These are phyloP conservation scores for Illadopsis cleaveri DNA, from an alignment of 2,113 vertebrate species.

Conservation along the genomic window DNA sequence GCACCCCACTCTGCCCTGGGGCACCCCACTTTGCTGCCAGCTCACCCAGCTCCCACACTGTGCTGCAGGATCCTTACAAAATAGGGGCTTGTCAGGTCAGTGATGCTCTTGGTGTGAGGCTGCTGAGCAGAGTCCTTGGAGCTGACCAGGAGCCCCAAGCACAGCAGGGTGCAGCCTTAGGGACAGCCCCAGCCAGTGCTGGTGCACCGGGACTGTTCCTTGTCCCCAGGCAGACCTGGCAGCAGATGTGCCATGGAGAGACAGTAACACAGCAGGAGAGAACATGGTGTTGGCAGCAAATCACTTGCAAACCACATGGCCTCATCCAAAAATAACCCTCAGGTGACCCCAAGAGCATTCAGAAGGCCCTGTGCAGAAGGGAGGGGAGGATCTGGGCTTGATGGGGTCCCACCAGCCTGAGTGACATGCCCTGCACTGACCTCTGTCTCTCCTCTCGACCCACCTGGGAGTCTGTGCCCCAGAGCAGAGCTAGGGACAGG, in stretches of 20 bases:
- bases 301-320: background rate
- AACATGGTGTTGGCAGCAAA: background rate
- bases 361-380: background rate
- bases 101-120: fast-evolving
- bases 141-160: background rate
- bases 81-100: fast-evolving
- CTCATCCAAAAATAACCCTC: background rate
- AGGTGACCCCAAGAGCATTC: background rate
- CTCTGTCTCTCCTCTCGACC: background rate
- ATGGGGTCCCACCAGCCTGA: background rate
- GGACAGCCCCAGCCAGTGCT: background rate
- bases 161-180: background rate
- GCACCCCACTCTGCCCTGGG: background rate
- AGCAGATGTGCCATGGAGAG: background rate
- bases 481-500: background rate
- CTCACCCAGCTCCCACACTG: fast-evolving
- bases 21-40: background rate
- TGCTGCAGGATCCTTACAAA: fast-evolving
- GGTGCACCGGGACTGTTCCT: background rate
- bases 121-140: background rate
- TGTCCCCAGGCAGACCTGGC: background rate
- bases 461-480: background rate
- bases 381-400: background rate
- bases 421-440: fast-evolving
- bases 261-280: fast-evolving